Conservation (phyloP, 2,888 invertebrate genomes). For the Drosophila parthenogenetica region DNA sequence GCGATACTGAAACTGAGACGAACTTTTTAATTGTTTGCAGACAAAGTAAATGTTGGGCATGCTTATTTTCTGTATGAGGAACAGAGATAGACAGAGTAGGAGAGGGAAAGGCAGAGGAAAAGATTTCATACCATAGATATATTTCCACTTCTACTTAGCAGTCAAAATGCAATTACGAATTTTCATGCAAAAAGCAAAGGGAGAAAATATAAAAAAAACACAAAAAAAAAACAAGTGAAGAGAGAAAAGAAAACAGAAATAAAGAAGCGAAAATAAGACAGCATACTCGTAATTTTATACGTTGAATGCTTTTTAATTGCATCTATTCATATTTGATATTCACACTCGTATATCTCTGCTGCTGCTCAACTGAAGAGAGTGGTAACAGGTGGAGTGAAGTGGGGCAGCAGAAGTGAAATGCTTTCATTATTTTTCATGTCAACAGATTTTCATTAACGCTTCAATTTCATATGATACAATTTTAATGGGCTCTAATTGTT, state of each 20-base stretch:
- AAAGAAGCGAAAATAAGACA: conserved; percentile 17
- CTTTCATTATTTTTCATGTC: conserved; percentile 22
- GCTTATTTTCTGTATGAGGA: conserved; percentile 7
- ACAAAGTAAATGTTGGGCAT: not conserved
- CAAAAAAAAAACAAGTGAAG: not conserved
- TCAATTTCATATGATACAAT: conserved; percentile 58
- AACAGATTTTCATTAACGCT: conserved; percentile 58
- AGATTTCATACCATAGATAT: not conserved
- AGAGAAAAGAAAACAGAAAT: conserved; percentile 12
- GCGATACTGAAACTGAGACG: not conserved
- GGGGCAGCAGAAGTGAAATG: not conserved
- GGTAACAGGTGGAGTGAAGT: conserved; percentile 1
- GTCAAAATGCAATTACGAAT: conserved; percentile 30
- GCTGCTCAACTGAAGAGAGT: not conserved
- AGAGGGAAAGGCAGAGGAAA: too few relatives aligned
- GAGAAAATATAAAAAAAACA: not conserved
- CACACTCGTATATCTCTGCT: conserved; percentile 1
- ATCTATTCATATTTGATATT: conserved; percentile 36
- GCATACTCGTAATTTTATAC: conserved; percentile 28
- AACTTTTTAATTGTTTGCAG: conserved; percentile 2
- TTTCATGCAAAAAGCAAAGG: not conserved
- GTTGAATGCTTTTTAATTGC: conserved; percentile 58
- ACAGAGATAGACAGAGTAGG: not conserved
- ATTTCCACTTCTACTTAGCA: conserved; percentile 11
- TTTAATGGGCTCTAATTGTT: conserved; percentile 58